Conservation (phyloP, 2,888 invertebrate genomes). For the Fragum whitleyi region DNA sequence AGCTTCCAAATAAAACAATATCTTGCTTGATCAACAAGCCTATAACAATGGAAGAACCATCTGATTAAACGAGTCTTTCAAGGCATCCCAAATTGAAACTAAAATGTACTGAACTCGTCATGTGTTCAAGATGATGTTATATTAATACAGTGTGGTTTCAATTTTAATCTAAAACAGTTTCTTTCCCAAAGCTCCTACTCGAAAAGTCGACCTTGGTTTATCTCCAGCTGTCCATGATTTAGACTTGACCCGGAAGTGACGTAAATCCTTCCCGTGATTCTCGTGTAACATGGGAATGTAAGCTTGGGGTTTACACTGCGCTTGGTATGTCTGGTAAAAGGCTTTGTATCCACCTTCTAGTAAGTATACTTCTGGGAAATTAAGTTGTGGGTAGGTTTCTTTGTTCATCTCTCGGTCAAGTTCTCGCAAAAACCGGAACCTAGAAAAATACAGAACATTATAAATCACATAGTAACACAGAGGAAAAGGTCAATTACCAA, state of each 20-base stretch:
- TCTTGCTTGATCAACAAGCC: no score
- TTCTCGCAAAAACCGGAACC: slow-evolving; percentile 92
- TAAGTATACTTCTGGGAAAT: slow-evolving; percentile 96
- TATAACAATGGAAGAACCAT: no score
- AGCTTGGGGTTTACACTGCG: slow-evolving; percentile 90
- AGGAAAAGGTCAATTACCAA: no score
- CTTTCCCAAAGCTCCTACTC: background rate
- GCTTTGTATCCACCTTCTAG: slow-evolving; percentile 95
- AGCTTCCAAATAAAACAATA: no score
- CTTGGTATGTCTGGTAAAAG: slow-evolving; percentile 88
- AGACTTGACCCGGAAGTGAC: slow-evolving; percentile 91
- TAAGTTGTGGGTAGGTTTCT: slow-evolving; percentile 92
- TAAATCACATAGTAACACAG: background rate
- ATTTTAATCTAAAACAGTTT: slow-evolving; percentile 11
- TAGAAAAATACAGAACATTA: slow-evolving; percentile 78
- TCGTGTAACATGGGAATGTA: slow-evolving; percentile 96
- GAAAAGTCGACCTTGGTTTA: slow-evolving; percentile 4
- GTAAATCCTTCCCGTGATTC: slow-evolving; percentile 89
- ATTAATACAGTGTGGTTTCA: no score
- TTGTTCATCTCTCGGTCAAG: slow-evolving; percentile 92
- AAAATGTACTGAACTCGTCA: no score
- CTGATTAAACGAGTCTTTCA: no score
- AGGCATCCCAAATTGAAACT: no score
- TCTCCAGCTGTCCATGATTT: slow-evolving; percentile 87
- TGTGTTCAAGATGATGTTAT: no score